A percentile compares a stretch with the other conserved stretches of the same genome.
Evolutionary conservation across 2,888 invertebrate species (phyloP).

Genomic region (Phengaris arion): DNA sequence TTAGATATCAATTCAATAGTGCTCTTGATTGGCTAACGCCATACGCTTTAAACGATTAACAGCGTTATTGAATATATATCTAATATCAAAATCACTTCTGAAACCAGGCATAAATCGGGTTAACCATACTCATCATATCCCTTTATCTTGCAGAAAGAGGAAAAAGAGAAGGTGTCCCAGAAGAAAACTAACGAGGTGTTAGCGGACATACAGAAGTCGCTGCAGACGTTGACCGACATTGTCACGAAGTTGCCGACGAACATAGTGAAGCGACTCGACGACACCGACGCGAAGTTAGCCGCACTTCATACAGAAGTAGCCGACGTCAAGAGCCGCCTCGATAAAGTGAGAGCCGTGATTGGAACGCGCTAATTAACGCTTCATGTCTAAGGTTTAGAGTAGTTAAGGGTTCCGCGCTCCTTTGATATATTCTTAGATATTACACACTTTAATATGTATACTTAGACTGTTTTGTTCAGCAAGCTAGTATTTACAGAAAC

Average conservation of each 20-base stretch:
- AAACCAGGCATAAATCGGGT: too few relatives aligned
- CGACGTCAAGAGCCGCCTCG: conserved; percentile 57
- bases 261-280: conserved; percentile 55
- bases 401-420: too few relatives aligned
- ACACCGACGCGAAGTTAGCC: conserved; percentile 64
- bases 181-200: conserved; percentile 82
- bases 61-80: too few relatives aligned
- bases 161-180: conserved; percentile 81
- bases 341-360: conserved; percentile 48
- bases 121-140: neutral
- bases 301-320: conserved; percentile 60
- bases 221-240: conserved; percentile 51
- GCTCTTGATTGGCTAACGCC: too few relatives aligned
- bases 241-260: conserved; percentile 41
- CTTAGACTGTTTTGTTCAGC: too few relatives aligned
- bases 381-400: neutral
- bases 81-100: neutral
- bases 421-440: conserved; percentile 3
- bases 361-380: neutral
- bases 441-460: neutral
- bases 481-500: too few relatives aligned
- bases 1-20: too few relatives aligned
- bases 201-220: conserved; percentile 60
- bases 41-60: too few relatives aligned
- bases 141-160: conserved; percentile 77